These are phyloP conservation scores for Rhaphigaster nebulosa DNA, from an alignment of 2,888 invertebrate genomes.

Conservation along the genomic window DNA sequence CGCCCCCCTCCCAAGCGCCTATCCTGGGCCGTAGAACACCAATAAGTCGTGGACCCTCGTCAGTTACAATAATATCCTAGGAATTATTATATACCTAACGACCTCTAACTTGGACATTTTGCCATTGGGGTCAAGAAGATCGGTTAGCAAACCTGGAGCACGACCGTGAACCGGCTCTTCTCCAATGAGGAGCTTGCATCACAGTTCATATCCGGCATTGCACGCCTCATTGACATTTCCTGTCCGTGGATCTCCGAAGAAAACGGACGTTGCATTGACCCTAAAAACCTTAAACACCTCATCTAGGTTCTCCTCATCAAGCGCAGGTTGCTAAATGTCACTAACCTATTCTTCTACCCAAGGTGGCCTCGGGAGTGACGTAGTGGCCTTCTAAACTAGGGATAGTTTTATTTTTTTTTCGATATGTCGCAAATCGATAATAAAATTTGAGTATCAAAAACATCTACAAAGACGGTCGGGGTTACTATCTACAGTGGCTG, in stretches of 20 bases:
- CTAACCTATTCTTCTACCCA: no score
- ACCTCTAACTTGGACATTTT: neutral
- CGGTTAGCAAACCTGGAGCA: neutral
- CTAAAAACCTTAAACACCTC: neutral
- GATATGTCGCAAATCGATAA: no score
- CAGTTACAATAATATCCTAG: neutral
- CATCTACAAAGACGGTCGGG: no score
- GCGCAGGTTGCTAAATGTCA: neutral
- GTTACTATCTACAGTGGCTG: no score
- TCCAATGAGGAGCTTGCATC: neutral
- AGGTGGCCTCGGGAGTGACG: no score
- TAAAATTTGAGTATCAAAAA: no score
- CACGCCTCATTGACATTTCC: neutral
- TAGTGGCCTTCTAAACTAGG: no score
- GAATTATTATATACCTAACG: neutral
- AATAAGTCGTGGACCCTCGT: neutral
- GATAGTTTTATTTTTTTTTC: no score
- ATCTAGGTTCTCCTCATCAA: no score
- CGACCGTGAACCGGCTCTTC: neutral
- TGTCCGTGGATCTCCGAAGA: no score
- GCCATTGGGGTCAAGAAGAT: neutral
- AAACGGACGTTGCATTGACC: neutral
- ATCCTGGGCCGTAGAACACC: no score
- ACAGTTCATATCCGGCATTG: neutral
- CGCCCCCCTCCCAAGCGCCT: no score